Conservation (phyloP, 1,140 invertebrate genomes). For the Drosophila ercepeae region DNA sequence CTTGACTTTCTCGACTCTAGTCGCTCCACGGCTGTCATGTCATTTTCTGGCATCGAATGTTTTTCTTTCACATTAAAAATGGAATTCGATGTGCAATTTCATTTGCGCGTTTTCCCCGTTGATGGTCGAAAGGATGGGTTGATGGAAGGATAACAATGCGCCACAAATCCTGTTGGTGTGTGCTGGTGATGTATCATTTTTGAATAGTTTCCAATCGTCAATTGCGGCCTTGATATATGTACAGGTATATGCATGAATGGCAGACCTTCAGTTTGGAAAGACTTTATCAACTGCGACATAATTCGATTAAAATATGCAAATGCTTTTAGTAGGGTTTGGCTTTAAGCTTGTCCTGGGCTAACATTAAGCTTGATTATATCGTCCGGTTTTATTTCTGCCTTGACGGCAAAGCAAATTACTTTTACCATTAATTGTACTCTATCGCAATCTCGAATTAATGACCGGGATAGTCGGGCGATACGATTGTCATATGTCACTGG, state of each 20-base stretch:
- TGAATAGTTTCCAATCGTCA: slow-evolving; percentile 66
- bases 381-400: slow-evolving; percentile 14
- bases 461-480: slow-evolving; percentile 4
- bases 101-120: slow-evolving; percentile 36
- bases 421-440: slow-evolving; percentile 8
- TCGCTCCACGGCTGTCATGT: slow-evolving; percentile 47
- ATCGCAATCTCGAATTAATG: slow-evolving; percentile 43
- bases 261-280: slow-evolving; percentile 26
- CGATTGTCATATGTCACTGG: slow-evolving; percentile 21
- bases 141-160: slow-evolving; percentile 14
- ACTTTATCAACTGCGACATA: not conserved
- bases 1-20: not conserved
- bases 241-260: not conserved
- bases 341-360: not conserved
- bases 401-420: slow-evolving; percentile 9
- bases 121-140: slow-evolving; percentile 1
- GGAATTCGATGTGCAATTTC: slow-evolving; percentile 62
- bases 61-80: slow-evolving; percentile 50
- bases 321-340: slow-evolving; percentile 7
- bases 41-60: slow-evolving; percentile 38
- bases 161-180: slow-evolving; percentile 17
- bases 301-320: slow-evolving; percentile 76
- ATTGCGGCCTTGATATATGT: slow-evolving; percentile 48
- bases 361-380: slow-evolving; percentile 8
- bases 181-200: slow-evolving; percentile 57